phyloP scores from a whole-genome alignment of 2,113 vertebrate species.

The Neodon shergylaensis region DNA sequence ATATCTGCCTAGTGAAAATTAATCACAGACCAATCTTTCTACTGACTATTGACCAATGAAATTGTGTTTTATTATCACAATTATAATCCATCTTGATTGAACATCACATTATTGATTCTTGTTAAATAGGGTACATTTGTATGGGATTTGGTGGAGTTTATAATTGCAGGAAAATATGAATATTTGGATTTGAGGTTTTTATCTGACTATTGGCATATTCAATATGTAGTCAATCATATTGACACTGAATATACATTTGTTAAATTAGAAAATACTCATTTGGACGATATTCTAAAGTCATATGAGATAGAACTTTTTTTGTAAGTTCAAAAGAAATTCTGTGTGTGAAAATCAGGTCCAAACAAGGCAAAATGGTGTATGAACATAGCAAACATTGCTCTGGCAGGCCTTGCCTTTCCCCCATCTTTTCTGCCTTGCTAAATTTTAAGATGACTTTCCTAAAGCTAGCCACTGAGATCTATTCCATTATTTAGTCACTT shows the following conservation, averaged over 20 bases:
- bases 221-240: neutral
- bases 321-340: neutral
- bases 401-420: neutral
- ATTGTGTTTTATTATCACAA: neutral
- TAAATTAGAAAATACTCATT: slow-evolving; percentile 1
- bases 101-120: neutral
- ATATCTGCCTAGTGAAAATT: neutral
- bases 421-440: neutral
- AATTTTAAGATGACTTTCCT: neutral
- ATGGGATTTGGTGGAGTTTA: neutral
- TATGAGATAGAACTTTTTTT: neutral
- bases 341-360: neutral
- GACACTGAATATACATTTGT: neutral
- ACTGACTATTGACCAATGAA: neutral
- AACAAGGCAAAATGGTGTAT: neutral
- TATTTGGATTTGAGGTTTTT: neutral
- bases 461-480: neutral
- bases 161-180: neutral
- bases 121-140: neutral
- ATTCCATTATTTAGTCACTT: neutral
- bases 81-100: neutral
- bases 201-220: neutral
- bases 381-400: neutral
- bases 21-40: neutral
- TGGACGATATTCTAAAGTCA: neutral